Evolutionary conservation across 1,140 invertebrate species (phyloP), one percentile per base, ranked within the genome.

Genomic region (Vanessa tameamea): DNA sequence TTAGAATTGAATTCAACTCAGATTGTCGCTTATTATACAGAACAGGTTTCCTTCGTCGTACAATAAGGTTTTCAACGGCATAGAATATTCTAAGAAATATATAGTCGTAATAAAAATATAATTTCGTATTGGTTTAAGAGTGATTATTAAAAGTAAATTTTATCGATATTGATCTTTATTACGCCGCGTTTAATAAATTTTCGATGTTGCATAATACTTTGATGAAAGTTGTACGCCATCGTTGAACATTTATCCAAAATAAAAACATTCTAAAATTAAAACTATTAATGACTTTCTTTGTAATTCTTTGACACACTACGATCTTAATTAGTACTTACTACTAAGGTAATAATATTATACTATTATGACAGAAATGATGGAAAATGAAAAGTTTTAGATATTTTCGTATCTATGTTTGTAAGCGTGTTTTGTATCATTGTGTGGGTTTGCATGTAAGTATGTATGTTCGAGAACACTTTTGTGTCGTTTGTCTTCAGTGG

Each of bases 1-100:
- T 76, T 71, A 68, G 64, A 66, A 72, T 68, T 64, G 69, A 70
- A 75, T 70, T 64, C 73, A 66, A 67, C 64, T 50, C 11, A 61
- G 64, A 76, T 76, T 72, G 48, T 76, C 65, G 63, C 55, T 57
- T 53, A 20, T 64, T 64, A 64, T 53, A 55, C 15, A 16, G n/a
- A 64, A 61, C 53, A 26, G 64, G 71, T 64, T 50, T 50, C 13
- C 12, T 6, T 50, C 48, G 11, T 50, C 48, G 48, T 15, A n/a
- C 48, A 50, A 50, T 15, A 50, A 15, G 4, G 3, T n/a, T 14
- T 15, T 50, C 13, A 14, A 50, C 4, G 13, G n/a, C 15, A n/a
- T 15, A 9, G n/a, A 16, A 53, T n/a, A 53, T 53, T 53, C 6
- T 53, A 8, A 53, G 37, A 43, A 43, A 31, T 6, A 2, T 43